A percentile compares a stretch with the other conserved stretches of the same genome.
phyloP scores from a whole-genome alignment of 2,888 invertebrate species.

The Cheilosia soror region DNA sequence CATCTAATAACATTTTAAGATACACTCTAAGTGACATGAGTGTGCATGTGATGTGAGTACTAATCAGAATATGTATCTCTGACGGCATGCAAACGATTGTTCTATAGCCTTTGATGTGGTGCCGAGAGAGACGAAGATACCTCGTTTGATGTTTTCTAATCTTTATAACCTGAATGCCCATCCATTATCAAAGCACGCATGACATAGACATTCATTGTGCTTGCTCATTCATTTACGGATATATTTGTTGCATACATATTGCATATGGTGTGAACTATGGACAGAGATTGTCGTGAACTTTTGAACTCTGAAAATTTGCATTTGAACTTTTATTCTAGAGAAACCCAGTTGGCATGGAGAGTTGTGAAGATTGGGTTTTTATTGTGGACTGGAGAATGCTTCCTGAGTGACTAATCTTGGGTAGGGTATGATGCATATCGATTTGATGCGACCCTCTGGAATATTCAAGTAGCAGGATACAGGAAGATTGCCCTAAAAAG shows the following conservation, averaged over 20 bases:
- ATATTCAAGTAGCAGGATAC: too few species aligned
- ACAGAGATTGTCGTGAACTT: neutral
- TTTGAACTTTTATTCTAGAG: neutral
- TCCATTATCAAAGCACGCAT: neutral
- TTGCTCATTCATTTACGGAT: neutral
- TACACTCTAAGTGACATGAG: neutral
- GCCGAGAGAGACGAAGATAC: neutral
- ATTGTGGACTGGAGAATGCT: neutral
- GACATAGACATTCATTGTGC: neutral
- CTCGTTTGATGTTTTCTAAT: neutral
- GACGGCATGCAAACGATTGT: neutral
- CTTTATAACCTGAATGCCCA: neutral
- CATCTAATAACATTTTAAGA: neutral
- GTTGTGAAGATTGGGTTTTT: neutral
- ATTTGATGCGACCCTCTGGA: neutral
- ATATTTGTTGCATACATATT: neutral
- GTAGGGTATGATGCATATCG: neutral
- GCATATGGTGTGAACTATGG: neutral
- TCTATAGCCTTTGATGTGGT: neutral
- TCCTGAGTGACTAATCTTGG: neutral
- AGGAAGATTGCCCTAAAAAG: too few species aligned
- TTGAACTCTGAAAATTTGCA: neutral
- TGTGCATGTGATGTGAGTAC: neutral
- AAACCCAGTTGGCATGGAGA: neutral
- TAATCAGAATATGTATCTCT: neutral